Evolutionary conservation across 2,797 vertebrate species (phyloP).

Genomic region (Pantherophis alleghaniensis): DNA sequence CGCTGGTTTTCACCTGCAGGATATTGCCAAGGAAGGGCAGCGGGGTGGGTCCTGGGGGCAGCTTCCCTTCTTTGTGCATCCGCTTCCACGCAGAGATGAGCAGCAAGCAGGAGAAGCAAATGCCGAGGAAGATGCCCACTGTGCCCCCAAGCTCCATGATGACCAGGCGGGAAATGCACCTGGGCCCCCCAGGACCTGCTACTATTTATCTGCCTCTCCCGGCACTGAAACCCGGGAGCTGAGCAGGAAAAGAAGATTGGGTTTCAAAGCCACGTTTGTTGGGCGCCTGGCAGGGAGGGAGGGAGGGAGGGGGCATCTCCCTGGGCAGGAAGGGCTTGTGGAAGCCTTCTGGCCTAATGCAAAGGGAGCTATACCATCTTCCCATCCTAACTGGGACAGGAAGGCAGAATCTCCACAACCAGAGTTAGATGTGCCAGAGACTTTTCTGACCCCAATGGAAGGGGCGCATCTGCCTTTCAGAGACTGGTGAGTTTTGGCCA

Average conservation of each 20-base stretch:
- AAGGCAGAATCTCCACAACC: not conserved
- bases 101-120: slow-evolving; percentile 58
- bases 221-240: not conserved
- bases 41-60: slow-evolving; percentile 73
- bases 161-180: accelerated
- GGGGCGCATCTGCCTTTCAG: not conserved
- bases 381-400: not conserved
- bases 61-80: slow-evolving; percentile 37
- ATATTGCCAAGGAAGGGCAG: slow-evolving; percentile 73
- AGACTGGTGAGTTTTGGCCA: not conserved
- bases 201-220: not conserved
- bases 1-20: slow-evolving; percentile 61
- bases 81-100: slow-evolving; percentile 56
- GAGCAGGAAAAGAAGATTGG: not conserved
- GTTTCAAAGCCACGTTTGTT: not conserved
- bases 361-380: not conserved
- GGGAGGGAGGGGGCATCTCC: too few relatives aligned
- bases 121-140: slow-evolving; percentile 46
- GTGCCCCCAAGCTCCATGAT: slow-evolving; percentile 55
- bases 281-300: not conserved
- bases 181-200: not conserved
- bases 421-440: not conserved
- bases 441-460: not conserved
- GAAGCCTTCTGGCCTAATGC: not conserved
- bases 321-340: too few relatives aligned